Percentiles rank a stretch among this genome's conserved stretches.
These are phyloP conservation scores for Nemopilema nomurai DNA, from an alignment of 30 jellyfish, hydroid and myxozoan genomes.

Conservation along the genomic window DNA sequence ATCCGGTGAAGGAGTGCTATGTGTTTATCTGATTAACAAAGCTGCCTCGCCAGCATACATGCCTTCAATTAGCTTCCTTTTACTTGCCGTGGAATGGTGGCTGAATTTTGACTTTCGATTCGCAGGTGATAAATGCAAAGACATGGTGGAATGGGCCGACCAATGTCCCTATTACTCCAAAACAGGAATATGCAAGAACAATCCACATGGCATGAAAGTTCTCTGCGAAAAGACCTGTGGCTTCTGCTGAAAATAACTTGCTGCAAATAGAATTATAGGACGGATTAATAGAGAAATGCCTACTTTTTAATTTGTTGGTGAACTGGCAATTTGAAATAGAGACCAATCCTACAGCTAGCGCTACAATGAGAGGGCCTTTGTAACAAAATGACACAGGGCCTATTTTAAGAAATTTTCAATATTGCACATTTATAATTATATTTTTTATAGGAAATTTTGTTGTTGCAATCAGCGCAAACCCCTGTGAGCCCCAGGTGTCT, in stretches of 20 bases:
- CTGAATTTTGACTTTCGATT: too few species aligned
- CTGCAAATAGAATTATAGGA: background rate
- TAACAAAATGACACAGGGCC: too few species aligned
- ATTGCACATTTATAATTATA: background rate
- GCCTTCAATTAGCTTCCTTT: too few species aligned
- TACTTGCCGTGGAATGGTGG: too few species aligned
- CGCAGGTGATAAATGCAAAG: background rate
- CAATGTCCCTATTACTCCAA: background rate
- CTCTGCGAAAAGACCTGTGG: slow-evolving; percentile 46
- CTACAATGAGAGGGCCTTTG: too few species aligned
- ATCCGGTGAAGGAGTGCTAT: too few species aligned
- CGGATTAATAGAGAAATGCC: background rate
- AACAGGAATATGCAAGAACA: slow-evolving; percentile 11
- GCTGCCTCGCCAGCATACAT: too few species aligned
- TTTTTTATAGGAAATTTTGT: background rate
- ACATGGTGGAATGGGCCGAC: background rate
- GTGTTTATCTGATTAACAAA: too few species aligned
- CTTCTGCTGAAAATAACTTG: background rate
- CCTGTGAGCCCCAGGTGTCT: background rate
- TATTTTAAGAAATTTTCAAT: background rate
- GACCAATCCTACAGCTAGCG: too few species aligned
- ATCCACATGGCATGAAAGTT: slow-evolving; percentile 16
- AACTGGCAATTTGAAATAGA: background rate
- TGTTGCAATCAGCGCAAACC: background rate
- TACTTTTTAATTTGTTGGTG: background rate